A percentile compares a stretch with the other conserved stretches of the same genome.
phyloP scores from a whole-genome alignment of 2,113 vertebrate genomes.

The Hystrix cristata region DNA sequence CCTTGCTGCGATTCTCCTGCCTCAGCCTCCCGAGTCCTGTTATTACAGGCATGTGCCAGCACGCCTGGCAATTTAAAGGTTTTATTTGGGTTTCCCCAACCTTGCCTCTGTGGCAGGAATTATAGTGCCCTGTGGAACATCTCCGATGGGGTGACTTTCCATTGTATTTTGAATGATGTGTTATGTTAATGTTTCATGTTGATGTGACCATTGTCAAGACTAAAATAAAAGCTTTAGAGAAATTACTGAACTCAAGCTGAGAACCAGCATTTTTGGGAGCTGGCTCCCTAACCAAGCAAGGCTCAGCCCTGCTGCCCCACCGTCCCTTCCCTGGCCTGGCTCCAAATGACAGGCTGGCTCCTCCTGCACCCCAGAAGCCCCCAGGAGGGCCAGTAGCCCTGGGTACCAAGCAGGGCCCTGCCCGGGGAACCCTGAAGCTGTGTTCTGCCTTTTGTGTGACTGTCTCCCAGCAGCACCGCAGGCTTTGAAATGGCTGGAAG shows the following conservation, averaged over 20 bases:
- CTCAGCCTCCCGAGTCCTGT: background rate
- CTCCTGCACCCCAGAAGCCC: background rate
- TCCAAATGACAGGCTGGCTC: background rate
- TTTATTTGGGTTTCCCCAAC: background rate
- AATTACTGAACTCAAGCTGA: background rate
- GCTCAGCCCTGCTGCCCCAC: background rate
- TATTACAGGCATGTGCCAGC: background rate
- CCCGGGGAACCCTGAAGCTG: fast-evolving
- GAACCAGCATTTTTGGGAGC: background rate
- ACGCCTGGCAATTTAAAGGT: background rate
- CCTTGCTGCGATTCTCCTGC: background rate
- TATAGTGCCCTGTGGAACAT: background rate
- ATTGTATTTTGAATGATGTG: background rate
- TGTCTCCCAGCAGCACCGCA: background rate
- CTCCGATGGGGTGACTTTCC: background rate
- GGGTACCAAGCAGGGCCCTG: background rate
- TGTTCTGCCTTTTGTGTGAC: background rate
- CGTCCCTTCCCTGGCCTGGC: background rate
- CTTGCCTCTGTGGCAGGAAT: background rate
- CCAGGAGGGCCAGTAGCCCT: background rate
- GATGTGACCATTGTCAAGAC: background rate
- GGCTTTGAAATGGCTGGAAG: background rate
- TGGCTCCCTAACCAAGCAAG: background rate
- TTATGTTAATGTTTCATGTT: background rate
- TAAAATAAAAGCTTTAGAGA: background rate